Base-by-base conservation (phyloP, 1,140 invertebrate genomes). In the Bemisia tabaci region DNA sequence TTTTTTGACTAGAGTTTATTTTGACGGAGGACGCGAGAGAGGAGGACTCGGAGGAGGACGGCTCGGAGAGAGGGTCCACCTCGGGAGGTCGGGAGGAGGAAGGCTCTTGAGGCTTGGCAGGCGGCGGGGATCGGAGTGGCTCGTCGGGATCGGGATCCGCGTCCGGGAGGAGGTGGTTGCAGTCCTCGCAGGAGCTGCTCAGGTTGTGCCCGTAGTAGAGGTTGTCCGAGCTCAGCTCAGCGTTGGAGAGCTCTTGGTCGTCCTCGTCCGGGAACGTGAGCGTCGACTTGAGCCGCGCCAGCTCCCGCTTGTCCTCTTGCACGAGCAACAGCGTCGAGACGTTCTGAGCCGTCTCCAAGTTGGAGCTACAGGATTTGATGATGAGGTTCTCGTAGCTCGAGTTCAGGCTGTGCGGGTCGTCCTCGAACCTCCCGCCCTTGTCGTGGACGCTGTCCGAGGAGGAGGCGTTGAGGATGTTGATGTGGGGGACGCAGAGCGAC, bases 211-310 rank as follows among this genome's bases (percentile, higher is more conserved):
- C 17, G 33, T 9, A 48, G 17, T 48, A 48, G 17, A 9, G 5
- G 33, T 17, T 9, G 33, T 5, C 33, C 33, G 17, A 48, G 17
- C 33, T 17, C 17, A 5, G 5, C 33, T 48, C 33, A 17, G 5
- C 33, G 33, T 9, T 9, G 33, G 5, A 59, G 22, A 65, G 65
- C 60, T 70, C 72, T 1, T 69, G 62, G 25, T 71, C 70, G 23
- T 71, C 68, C 22, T 68, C 70, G 48, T 66, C 64, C 26, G 63
- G 60, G 25, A 74, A 74, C 1, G 73, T 74, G 12, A 74, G 62
- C 2, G 73, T 73, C 0, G 72, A 73, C 63, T 73, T 74, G 2
- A 74, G 67, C 60, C 72, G 17, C 0, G 68, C 67, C 21, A 73
- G 64, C 17, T 69, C 22, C 63, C 70, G 69, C 12, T 60, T 63